Percentiles rank a stretch among this genome's conserved stretches.
Evolutionary conservation across 2,113 vertebrate species (phyloP).

Genomic region (Corvus hawaiiensis): DNA sequence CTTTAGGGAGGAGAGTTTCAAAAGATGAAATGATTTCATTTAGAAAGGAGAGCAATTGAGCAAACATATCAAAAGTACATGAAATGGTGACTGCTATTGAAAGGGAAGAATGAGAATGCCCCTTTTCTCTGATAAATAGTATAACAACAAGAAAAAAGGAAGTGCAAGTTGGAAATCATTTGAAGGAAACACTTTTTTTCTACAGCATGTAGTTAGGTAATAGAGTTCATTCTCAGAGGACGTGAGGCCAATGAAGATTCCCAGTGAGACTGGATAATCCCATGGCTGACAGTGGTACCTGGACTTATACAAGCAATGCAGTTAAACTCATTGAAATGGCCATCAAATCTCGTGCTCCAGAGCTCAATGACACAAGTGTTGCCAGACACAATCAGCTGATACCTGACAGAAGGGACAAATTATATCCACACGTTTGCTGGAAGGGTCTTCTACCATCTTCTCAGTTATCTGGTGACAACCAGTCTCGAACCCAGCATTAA

Average conservation of each 20-base stretch:
- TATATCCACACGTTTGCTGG: neutral
- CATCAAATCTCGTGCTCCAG: neutral
- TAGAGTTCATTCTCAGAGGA: neutral
- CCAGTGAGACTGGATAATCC: neutral
- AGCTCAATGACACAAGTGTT: neutral
- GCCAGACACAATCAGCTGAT: neutral
- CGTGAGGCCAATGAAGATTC: neutral
- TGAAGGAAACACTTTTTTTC: neutral
- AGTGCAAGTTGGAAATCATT: neutral
- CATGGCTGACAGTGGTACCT: neutral
- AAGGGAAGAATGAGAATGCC: neutral
- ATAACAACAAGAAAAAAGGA: neutral
- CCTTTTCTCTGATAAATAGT: neutral
- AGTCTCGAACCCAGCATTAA: neutral
- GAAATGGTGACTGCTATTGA: neutral
- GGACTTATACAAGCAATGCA: neutral
- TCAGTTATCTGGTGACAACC: neutral
- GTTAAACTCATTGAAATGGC: neutral
- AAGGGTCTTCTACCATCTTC: neutral
- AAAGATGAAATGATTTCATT: neutral
- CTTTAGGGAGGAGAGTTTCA: neutral
- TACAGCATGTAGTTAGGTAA: neutral
- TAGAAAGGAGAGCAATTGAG: neutral
- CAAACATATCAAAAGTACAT: neutral
- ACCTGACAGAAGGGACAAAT: neutral